phyloP scores from a whole-genome alignment of 2,113 vertebrate species.

The Etia nguti region DNA sequence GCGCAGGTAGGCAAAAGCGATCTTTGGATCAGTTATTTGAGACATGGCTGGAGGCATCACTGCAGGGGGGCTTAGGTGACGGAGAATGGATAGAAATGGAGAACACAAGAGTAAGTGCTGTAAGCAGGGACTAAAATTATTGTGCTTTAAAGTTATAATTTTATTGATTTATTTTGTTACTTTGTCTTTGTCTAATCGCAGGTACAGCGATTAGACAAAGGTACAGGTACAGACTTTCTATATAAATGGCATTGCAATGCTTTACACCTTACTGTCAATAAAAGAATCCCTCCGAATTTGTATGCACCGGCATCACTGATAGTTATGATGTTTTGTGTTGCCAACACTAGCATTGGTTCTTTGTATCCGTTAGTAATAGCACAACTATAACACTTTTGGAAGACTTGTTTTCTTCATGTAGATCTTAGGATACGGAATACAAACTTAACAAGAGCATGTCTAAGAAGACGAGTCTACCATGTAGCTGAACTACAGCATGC shows the following conservation, averaged over 20 bases:
- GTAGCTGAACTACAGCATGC: not conserved
- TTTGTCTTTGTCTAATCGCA: not conserved
- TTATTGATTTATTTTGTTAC: not conserved
- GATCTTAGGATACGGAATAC: not conserved
- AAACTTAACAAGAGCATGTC: not conserved
- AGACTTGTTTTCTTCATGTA: not conserved
- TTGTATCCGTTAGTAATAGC: not conserved
- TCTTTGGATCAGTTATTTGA: constrained; percentile 82
- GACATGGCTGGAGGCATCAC: constrained; percentile 70
- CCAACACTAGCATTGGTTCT: not conserved
- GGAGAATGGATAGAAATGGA: not conserved
- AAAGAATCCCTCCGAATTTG: not conserved
- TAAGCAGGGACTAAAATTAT: not conserved
- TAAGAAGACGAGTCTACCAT: not conserved
- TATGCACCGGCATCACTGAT: not conserved
- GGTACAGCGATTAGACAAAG: no score
- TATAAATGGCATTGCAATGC: not conserved
- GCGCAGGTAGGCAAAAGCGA: constrained; percentile 85
- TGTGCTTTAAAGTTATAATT: not conserved
- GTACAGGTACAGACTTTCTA: not conserved
- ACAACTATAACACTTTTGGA: not conserved
- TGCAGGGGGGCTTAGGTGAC: not conserved
- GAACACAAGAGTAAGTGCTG: not conserved
- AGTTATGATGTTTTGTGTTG: not conserved
- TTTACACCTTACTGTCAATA: not conserved